phyloP scores from a whole-genome alignment of 2,113 vertebrate species.

The Sprattus sprattus region DNA sequence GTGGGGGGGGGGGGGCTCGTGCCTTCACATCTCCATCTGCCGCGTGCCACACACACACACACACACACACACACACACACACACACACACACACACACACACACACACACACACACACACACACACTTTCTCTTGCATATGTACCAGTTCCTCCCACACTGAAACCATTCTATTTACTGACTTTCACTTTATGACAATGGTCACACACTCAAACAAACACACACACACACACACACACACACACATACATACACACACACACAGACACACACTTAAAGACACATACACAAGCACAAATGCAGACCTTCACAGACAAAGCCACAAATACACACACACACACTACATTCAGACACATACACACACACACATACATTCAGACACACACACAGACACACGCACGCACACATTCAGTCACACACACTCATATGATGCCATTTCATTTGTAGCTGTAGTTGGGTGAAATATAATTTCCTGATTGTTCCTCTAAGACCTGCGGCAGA shows the following conservation, averaged over 20 bases:
- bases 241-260: not conserved
- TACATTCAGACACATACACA: not conserved
- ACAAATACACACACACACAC: constrained; percentile 7
- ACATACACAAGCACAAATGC: not conserved
- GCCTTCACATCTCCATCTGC: constrained; percentile 8
- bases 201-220: no score
- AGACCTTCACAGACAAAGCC: not conserved
- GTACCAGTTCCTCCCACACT: not conserved
- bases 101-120: constrained; percentile 24
- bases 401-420: not conserved
- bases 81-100: constrained; percentile 21
- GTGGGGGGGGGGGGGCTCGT: not conserved
- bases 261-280: not conserved
- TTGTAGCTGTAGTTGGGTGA: no score
- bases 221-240: not conserved
- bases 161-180: not conserved
- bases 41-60: not conserved
- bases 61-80: not conserved
- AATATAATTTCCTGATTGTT: not conserved
- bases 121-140: not conserved
- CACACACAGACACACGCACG: not conserved
- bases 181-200: not conserved
- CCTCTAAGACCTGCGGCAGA: not conserved
- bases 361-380: not conserved
- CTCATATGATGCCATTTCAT: no score